Evolutionary conservation across 2,797 vertebrate species (phyloP).

Genomic region (Ficedula albicollis): DNA sequence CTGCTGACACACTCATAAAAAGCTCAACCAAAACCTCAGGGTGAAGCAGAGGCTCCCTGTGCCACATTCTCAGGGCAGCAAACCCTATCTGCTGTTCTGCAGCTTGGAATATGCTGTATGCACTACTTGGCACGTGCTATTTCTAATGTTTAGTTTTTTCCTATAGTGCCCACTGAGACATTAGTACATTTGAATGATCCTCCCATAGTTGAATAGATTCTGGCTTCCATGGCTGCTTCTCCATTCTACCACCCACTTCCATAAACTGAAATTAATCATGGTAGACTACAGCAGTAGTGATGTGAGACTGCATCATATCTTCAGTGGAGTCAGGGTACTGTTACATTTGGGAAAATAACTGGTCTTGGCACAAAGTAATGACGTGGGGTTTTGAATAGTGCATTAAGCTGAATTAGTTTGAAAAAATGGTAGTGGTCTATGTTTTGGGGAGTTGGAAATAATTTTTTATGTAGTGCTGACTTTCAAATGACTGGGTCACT

Average conservation of each 20-base stretch:
- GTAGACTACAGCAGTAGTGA: neutral
- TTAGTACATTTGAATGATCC: neutral
- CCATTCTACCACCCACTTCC: neutral
- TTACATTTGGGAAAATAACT: neutral
- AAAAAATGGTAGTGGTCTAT: neutral
- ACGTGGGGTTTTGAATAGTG: neutral
- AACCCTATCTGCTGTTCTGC: neutral
- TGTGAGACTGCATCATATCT: neutral
- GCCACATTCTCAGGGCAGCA: neutral
- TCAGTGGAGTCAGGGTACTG: neutral
- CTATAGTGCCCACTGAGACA: neutral
- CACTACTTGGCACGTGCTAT: neutral
- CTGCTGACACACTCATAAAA: neutral
- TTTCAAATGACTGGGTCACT: conserved; percentile 31
- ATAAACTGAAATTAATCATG: conserved; percentile 46
- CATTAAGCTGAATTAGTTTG: neutral
- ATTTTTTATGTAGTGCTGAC: neutral
- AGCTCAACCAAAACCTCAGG: neutral
- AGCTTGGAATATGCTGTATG: neutral
- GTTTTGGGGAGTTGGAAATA: neutral
- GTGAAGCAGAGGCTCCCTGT: neutral
- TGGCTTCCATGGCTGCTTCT: neutral
- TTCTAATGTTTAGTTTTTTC: neutral
- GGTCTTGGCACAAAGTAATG: neutral
- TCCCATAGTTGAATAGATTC: neutral